Evolutionary conservation across 2,888 invertebrate species (phyloP), one percentile per base, ranked within the genome.

Genomic region (Apoda limacodes): DNA sequence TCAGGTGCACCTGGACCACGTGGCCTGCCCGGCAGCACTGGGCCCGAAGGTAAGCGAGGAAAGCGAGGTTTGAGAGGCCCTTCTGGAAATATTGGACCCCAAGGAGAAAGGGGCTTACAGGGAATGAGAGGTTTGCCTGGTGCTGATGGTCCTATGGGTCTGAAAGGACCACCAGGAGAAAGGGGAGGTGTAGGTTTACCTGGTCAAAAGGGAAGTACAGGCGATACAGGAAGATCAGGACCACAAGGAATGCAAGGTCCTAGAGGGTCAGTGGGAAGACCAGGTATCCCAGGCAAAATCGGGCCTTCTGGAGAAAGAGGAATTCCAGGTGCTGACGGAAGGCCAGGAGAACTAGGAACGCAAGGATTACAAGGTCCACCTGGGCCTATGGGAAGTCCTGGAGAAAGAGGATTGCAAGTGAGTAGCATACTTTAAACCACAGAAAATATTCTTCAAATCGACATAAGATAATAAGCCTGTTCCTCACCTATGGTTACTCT

Each of bases 311-410:
- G 90, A 13, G 89, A 90, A 54, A 80, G 89, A 37, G 90, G 90
- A 24, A 76, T 88, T 50, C 86, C 88, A 25, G 94, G 94, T 6
- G 89, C 90, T 33, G 93, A 94, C 66, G 94, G 94, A 4, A 89
- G 90, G 55, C 85, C 90, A 9, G 95, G 95, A 13, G 93, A 92
- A 52, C 88, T 88, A 50, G 94, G 94, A 23, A 76, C 85, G 9
- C 88, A 88, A 56, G 94, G 94, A 9, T 70, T 89, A 11, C 89
- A 90, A 69, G 95, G 95, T 17, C 71, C 89, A 10, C 90, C 89
- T 25, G 93, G 93, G 25, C 83, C 88, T 2, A 82, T 89, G 49
- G 93, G 93, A 26, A 80, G 84, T 11, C 85, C 88, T n/a, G 93
- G 93, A 38, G 89, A 90, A 51, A 85, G 89, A 58, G 92, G 92